phyloP scores from a whole-genome alignment of 2,113 vertebrate genomes.

The Australoheros scitulus region DNA sequence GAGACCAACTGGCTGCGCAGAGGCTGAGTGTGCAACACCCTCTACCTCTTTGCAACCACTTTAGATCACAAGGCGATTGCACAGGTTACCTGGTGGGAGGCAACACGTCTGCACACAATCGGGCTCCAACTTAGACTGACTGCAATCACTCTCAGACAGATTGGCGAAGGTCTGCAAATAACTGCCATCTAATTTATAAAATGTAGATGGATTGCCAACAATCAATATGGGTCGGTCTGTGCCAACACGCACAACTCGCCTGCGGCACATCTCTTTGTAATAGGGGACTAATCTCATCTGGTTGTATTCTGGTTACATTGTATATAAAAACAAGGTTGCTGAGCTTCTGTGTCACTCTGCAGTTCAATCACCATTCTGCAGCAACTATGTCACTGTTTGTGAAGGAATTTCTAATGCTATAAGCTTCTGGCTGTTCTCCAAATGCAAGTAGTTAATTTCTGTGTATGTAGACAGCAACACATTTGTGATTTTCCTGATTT shows the following conservation, averaged over 20 bases:
- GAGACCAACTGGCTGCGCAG: background rate
- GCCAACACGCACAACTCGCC: background rate
- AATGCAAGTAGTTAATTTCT: background rate
- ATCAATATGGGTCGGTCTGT: background rate
- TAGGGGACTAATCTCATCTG: background rate
- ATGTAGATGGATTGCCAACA: background rate
- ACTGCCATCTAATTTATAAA: background rate
- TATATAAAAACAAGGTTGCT: background rate
- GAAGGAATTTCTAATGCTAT: background rate
- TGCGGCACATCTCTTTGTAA: background rate
- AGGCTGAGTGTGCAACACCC: too few species aligned
- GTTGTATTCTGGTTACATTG: background rate
- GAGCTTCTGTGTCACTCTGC: background rate
- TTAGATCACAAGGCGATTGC: too few species aligned
- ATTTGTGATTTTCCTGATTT: background rate
- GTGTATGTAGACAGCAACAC: background rate
- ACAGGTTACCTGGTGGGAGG: too few species aligned
- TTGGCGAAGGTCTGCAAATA: background rate
- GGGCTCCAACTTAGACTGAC: background rate
- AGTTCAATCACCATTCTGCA: too few species aligned
- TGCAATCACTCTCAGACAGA: background rate
- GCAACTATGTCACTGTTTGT: too few species aligned
- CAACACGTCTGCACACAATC: background rate
- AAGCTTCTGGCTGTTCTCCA: background rate
- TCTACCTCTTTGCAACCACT: too few species aligned